These are phyloP conservation scores for Mesitornis unicolor DNA, from an alignment of 2,113 vertebrate species.

Conservation along the genomic window DNA sequence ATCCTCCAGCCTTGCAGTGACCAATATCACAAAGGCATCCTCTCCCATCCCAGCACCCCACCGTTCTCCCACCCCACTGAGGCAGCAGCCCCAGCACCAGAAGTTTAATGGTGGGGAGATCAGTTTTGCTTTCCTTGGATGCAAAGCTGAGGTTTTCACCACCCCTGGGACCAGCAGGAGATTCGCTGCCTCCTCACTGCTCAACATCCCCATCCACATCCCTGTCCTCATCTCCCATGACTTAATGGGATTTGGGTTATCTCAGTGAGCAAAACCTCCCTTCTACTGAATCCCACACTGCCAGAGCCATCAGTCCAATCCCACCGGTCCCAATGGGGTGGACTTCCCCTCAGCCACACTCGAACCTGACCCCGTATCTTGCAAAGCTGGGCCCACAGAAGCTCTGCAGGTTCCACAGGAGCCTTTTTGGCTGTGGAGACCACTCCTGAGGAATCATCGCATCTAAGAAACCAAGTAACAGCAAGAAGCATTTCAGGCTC, in stretches of 20 bases:
- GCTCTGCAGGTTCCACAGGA: neutral
- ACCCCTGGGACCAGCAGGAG: rapidly evolving
- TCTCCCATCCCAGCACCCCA: rapidly evolving
- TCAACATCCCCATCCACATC: neutral
- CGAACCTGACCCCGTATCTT: rapidly evolving
- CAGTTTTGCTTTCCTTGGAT: neutral
- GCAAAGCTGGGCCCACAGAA: neutral
- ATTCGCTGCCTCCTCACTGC: neutral
- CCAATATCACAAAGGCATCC: neutral
- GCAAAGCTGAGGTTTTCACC: neutral
- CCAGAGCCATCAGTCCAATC: neutral
- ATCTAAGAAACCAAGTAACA: neutral
- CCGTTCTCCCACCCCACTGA: neutral
- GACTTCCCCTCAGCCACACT: neutral
- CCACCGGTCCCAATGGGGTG: rapidly evolving
- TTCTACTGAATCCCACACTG: rapidly evolving
- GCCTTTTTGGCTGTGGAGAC: neutral
- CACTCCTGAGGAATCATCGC: neutral
- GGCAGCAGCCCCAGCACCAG: neutral
- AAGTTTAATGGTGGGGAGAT: neutral
- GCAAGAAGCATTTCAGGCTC: neutral
- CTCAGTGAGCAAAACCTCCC: neutral
- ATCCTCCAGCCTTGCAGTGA: neutral
- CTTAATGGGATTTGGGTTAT: neutral
- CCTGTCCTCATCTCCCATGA: neutral